These are phyloP conservation scores for Luidia sarsii DNA, from an alignment of 53 echinoderm and acorn worm genomes.

Conservation along the genomic window DNA sequence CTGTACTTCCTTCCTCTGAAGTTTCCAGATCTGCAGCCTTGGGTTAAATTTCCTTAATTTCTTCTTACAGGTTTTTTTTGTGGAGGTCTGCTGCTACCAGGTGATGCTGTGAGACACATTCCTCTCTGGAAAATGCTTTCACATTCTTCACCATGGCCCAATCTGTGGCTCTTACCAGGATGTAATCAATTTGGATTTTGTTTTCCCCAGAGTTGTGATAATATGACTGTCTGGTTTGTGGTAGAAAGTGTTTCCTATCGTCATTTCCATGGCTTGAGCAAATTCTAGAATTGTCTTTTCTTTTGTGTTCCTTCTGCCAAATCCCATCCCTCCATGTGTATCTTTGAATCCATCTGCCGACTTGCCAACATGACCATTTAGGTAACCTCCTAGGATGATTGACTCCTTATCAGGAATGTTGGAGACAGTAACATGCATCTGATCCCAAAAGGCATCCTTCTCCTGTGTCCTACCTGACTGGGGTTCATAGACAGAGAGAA, in stretches of 20 bases:
- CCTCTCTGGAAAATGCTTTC: not conserved
- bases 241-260: constrained; percentile 8
- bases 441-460: constrained; percentile 19
- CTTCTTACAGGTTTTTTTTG: not conserved
- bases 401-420: not conserved
- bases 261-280: constrained; percentile 13
- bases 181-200: no score
- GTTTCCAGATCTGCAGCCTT: not conserved
- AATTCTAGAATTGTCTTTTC: constrained; percentile 30
- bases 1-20: not conserved
- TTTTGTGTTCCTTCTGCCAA: constrained; percentile 11
- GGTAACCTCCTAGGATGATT: constrained; percentile 1
- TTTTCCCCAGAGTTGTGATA: no score
- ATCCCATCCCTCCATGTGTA: constrained; percentile 31
- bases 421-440: constrained; percentile 12
- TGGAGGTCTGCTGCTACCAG: not conserved
- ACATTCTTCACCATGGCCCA: not conserved
- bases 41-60: not conserved
- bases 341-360: constrained; percentile 13
- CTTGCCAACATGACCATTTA: constrained; percentile 38
- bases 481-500: constrained; percentile 1
- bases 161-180: not conserved
- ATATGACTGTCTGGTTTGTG: no score
- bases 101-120: not conserved
- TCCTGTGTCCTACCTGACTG: not conserved